A percentile compares a stretch with the other conserved stretches of the same genome.
These are phyloP conservation scores for Archilochus colubris DNA, from an alignment of 2,113 vertebrate species.

Conservation along the genomic window DNA sequence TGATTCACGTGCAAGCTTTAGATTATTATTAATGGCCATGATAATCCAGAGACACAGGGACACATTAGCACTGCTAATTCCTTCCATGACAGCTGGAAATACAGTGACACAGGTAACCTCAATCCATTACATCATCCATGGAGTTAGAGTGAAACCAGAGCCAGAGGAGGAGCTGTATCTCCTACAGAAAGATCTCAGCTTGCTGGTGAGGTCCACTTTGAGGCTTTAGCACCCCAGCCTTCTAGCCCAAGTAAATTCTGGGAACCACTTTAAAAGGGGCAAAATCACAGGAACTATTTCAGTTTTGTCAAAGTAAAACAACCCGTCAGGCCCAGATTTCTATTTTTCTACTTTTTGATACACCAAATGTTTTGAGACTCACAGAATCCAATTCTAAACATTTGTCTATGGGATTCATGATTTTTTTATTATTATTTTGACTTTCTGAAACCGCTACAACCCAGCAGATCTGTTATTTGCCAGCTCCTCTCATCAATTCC, in stretches of 20 bases:
- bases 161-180: background rate
- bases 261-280: background rate
- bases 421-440: background rate
- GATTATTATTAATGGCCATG: background rate
- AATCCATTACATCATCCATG: background rate
- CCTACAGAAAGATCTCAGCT: background rate
- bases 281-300: background rate
- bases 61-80: background rate
- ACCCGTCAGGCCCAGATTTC: background rate
- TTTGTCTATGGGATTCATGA: background rate
- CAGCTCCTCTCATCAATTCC: background rate
- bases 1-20: background rate
- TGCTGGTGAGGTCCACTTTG: background rate
- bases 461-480: background rate
- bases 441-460: background rate
- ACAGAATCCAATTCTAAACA: accelerated
- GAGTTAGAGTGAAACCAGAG: background rate
- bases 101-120: background rate
- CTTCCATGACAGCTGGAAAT: background rate
- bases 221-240: background rate
- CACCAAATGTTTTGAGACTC: accelerated
- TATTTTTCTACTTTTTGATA: background rate
- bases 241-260: background rate
- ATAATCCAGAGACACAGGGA: background rate
- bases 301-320: background rate